Evolutionary conservation across 2,113 vertebrate genomes (phyloP).

Genomic region (Ptilonorhynchus violaceus): DNA sequence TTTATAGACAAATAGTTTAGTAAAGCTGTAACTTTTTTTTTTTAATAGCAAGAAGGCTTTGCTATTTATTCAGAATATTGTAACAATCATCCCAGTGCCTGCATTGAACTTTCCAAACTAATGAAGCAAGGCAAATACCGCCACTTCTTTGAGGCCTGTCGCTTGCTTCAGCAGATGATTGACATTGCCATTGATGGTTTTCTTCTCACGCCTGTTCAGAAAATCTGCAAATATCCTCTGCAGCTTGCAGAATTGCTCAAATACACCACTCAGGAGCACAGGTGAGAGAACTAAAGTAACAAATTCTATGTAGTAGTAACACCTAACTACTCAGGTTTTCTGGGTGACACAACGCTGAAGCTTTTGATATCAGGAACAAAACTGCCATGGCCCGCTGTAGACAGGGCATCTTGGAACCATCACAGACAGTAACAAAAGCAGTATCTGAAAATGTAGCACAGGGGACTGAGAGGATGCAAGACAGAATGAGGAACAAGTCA

Average conservation of each 20-base stretch:
- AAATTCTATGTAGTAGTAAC: background rate
- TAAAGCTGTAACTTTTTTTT: background rate
- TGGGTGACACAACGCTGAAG: background rate
- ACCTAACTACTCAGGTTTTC: background rate
- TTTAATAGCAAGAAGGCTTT: slow-evolving; percentile 87
- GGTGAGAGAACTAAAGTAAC: slow-evolving; percentile 66
- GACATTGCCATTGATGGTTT: slow-evolving; percentile 95
- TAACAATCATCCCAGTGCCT: slow-evolving; percentile 92
- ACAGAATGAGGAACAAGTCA: background rate
- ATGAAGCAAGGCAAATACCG: slow-evolving; percentile 92
- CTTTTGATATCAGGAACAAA: background rate
- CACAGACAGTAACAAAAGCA: background rate
- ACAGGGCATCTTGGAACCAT: background rate
- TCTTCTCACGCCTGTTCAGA: slow-evolving; percentile 94
- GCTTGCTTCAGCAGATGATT: slow-evolving; percentile 97
- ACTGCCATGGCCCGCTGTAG: background rate
- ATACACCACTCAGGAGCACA: slow-evolving; percentile 92
- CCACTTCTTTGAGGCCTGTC: slow-evolving; percentile 96
- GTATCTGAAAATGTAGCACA: background rate
- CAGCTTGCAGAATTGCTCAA: slow-evolving; percentile 96
- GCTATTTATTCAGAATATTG: slow-evolving; percentile 97
- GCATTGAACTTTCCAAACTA: slow-evolving; percentile 85
- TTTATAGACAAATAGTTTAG: background rate
- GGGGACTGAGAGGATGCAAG: background rate
- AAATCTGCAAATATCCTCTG: slow-evolving; percentile 97